A percentile compares a stretch with the other conserved stretches of the same genome.
These are phyloP conservation scores for Sphaerophoria rueppellii DNA, from an alignment of 2,888 invertebrate species.

Conservation along the genomic window DNA sequence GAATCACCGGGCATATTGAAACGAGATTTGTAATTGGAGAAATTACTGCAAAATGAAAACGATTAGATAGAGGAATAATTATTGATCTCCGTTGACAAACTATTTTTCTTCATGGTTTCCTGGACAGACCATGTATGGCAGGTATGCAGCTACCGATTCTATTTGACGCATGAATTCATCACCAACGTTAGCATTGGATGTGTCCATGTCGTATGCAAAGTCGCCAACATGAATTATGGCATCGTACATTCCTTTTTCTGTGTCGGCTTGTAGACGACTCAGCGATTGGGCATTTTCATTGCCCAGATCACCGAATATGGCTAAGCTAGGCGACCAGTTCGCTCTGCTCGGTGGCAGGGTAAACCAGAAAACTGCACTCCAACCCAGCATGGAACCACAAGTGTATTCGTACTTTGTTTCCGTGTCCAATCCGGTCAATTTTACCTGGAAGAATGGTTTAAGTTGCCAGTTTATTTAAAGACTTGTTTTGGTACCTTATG, in stretches of 20 bases:
- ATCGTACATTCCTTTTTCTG: constrained; percentile 91
- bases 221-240: constrained; percentile 96
- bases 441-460: constrained; percentile 58
- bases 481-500: constrained; percentile 85
- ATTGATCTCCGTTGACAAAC: constrained; percentile 82
- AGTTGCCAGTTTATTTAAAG: not conserved
- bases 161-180: constrained; percentile 97
- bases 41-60: constrained; percentile 87
- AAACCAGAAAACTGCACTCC: constrained; percentile 92
- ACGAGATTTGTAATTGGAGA: constrained; percentile 95
- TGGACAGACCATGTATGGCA: constrained; percentile 96
- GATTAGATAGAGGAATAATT: not conserved
- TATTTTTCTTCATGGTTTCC: constrained; percentile 95
- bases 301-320: constrained; percentile 97
- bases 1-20: constrained; percentile 94
- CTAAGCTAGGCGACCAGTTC: constrained; percentile 91
- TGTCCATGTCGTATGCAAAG: constrained; percentile 97
- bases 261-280: constrained; percentile 91
- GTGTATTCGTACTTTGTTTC: constrained; percentile 90
- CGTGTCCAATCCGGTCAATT: constrained; percentile 84
- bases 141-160: constrained; percentile 92
- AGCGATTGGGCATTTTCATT: constrained; percentile 94
- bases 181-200: constrained; percentile 90
- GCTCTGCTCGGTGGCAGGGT: constrained; percentile 87
- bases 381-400: constrained; percentile 90